A percentile compares a stretch with the other conserved stretches of the same genome.
phyloP scores from a whole-genome alignment of 1,140 invertebrate species.

The Tachypleus tridentatus region DNA sequence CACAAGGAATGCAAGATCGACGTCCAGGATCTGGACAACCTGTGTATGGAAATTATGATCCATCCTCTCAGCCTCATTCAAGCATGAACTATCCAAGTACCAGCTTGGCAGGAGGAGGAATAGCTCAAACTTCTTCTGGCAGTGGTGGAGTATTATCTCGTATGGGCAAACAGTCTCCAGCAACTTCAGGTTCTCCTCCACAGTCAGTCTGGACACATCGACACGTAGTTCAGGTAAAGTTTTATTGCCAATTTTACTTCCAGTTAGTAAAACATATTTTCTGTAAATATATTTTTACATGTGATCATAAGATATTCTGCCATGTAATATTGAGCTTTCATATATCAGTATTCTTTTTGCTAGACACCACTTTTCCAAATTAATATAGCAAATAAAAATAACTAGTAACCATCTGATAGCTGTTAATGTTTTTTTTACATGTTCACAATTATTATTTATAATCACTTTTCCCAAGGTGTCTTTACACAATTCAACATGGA shows the following conservation, averaged over 20 bases:
- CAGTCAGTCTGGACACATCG: conserved; percentile 23
- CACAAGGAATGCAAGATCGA: conserved; percentile 18
- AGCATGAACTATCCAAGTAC: conserved; percentile 52
- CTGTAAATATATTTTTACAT: too few relatives aligned
- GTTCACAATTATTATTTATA: too few relatives aligned
- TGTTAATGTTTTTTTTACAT: too few relatives aligned
- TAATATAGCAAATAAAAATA: too few relatives aligned
- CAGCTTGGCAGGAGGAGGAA: conserved; percentile 50
- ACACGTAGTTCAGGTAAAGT: conserved; percentile 22
- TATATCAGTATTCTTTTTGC: too few relatives aligned
- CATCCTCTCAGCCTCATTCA: conserved; percentile 37
- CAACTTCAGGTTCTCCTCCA: conserved; percentile 21
- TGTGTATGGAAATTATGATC: conserved; percentile 53
- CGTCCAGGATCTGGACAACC: conserved; percentile 52
- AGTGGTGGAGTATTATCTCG: conserved; percentile 22
- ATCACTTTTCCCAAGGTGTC: too few relatives aligned
- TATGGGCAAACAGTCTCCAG: conserved; percentile 22
- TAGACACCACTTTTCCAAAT: too few relatives aligned
- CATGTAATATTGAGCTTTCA: too few relatives aligned
- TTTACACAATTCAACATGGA: too few relatives aligned
- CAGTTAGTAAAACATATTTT: conserved; percentile 12
- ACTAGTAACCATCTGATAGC: too few relatives aligned
- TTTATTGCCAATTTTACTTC: conserved; percentile 13
- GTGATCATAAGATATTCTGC: too few relatives aligned
- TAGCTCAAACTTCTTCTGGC: conserved; percentile 42